These are phyloP conservation scores for Morpho achilles DNA, from an alignment of 2,888 invertebrate genomes.

Conservation along the genomic window DNA sequence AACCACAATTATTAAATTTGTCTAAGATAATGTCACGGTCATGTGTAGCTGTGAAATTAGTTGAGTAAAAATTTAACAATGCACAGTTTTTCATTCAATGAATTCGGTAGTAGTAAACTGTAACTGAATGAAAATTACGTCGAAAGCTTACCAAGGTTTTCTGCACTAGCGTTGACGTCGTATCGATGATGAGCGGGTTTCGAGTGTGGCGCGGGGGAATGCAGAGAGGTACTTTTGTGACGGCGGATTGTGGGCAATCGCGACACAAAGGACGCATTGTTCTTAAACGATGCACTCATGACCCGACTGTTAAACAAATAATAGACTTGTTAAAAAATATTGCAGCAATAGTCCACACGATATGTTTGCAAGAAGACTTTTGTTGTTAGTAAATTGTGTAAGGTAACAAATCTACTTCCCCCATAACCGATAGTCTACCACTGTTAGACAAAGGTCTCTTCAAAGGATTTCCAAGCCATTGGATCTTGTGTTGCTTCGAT, in stretches of 20 bases:
- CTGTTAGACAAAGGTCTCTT: too few species aligned
- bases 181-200: constrained; percentile 82
- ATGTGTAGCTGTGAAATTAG: constrained; percentile 3
- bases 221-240: constrained; percentile 88
- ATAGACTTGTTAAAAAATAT: constrained; percentile 6
- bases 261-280: constrained; percentile 95
- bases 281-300: constrained; percentile 90
- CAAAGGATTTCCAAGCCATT: too few species aligned
- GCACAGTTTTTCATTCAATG: constrained; percentile 21
- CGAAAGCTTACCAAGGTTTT: constrained; percentile 83
- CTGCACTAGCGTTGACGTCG: constrained; percentile 86
- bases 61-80: constrained; percentile 4
- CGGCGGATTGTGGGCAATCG: constrained; percentile 92
- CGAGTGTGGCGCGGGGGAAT: constrained; percentile 84
- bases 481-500: too few species aligned
- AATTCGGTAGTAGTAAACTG: constrained; percentile 17
- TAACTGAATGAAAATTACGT: constrained; percentile 20
- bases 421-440: too few species aligned
- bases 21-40: constrained; percentile 3
- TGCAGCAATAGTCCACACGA: too few species aligned
- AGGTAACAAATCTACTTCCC: too few species aligned
- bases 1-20: background rate
- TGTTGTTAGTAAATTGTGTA: too few species aligned
- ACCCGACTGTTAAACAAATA: constrained; percentile 80
- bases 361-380: too few species aligned